These are phyloP conservation scores for Zoanthus gigantus DNA, from an alignment of 92 coral and sea anemone species.

Conservation along the genomic window DNA sequence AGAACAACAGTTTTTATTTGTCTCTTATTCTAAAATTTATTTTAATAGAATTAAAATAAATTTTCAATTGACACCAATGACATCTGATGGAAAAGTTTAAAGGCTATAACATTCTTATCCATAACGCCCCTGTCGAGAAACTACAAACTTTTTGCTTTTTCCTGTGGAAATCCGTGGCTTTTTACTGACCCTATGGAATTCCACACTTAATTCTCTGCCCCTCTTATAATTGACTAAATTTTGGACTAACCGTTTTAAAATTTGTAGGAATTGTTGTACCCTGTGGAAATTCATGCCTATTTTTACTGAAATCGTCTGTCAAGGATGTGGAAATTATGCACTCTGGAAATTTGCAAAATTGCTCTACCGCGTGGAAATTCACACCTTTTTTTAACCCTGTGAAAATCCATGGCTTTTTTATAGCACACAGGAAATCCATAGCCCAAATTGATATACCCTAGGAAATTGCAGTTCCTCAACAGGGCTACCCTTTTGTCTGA, in stretches of 20 bases:
- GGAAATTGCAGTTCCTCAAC: constrained; percentile 2
- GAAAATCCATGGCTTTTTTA: background rate
- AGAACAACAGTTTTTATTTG: background rate
- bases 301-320: background rate
- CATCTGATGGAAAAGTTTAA: constrained; percentile 1
- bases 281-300: constrained; percentile 2
- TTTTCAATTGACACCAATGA: background rate
- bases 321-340: constrained; percentile 1
- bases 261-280: constrained; percentile 4
- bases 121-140: constrained; percentile 6
- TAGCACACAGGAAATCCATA: constrained; percentile 5
- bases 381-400: background rate
- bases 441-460: constrained; percentile 1
- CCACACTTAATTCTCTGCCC: background rate
- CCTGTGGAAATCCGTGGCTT: constrained; percentile 4
- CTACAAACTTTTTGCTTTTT: constrained; percentile 2
- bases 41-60: background rate
- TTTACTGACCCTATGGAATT: constrained; percentile 1
- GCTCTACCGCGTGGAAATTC: background rate
- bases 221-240: background rate
- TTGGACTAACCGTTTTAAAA: background rate
- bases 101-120: background rate
- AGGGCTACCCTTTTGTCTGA: background rate
- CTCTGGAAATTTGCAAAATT: constrained; percentile 6
- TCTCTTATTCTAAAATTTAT: background rate